Evolutionary conservation across 1,140 invertebrate genomes (phyloP), one percentile per base, ranked within the genome.

Genomic region (Mamestra configurata): DNA sequence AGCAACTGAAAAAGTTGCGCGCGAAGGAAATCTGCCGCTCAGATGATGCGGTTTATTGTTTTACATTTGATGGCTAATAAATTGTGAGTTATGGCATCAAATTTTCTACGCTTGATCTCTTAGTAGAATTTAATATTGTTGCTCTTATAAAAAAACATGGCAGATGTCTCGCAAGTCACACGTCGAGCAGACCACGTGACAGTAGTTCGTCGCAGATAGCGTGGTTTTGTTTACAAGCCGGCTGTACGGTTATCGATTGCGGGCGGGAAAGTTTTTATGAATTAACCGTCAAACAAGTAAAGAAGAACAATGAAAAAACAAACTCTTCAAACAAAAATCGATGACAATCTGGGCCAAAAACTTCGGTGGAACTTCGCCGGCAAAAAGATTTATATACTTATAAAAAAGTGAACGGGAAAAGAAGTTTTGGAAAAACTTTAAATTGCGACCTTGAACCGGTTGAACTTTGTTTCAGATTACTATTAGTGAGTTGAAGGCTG

Each of bases 371-470:
- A 95, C 86, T 93, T 93, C 84, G 92, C 90, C 91, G 91, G 87
- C 92, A 94, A 95, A 94, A 95, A 95, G 93, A 95, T 95, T 95
- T 95, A 95, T 95, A 95, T 91, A 95, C 93, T 93, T 95, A 94
- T 93, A 94, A 95, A 94, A 94, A 94, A 93, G 89, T 93, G 91
- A 91, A 89, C 88, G 91, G 86, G 87, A 92, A 93, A 88, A 85
- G 90, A 95, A 93, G 85, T 94, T 95, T 95, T 92, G 87, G 92
- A 94, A 94, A 95, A 95, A 95, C 94, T 95, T 95, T 95, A 95
- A 95, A 95, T 95, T 95, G 95, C 94, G 94, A 95, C 95, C 95
- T 95, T 95, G 95, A 95, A 95, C 95, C 86, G 90, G 83, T 82
- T 84, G 87, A 95, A 95, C 90, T 95, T 95, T 94, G 89, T 93